phyloP scores from a whole-genome alignment of 2,888 invertebrate genomes.

The Phalangium opilio region DNA sequence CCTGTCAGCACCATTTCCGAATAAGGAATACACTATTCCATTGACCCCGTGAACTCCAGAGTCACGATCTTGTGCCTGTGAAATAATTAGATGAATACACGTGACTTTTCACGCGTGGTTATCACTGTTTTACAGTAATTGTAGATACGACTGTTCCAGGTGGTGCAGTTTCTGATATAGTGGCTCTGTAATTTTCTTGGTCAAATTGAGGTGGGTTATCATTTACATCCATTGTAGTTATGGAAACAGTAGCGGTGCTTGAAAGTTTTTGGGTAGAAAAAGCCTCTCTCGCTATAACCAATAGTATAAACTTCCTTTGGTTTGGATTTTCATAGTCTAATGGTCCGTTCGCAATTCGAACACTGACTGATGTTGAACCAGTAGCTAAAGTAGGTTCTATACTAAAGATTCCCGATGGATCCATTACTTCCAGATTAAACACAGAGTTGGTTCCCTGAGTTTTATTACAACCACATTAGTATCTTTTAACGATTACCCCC shows the following conservation, averaged over 20 bases:
- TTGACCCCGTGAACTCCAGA: constrained; percentile 64
- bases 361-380: constrained; percentile 64
- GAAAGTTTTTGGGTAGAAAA: constrained; percentile 57
- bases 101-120: too few species aligned
- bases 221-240: constrained; percentile 56
- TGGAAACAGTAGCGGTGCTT: constrained; percentile 67
- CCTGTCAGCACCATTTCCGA: constrained; percentile 65
- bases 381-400: constrained; percentile 64
- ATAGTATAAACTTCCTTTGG: constrained; percentile 72
- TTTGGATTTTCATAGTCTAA: constrained; percentile 83
- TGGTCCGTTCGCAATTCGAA: constrained; percentile 59
- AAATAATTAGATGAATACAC: constrained; percentile 7
- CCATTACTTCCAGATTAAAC: constrained; percentile 59
- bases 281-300: constrained; percentile 65
- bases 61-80: constrained; percentile 62
- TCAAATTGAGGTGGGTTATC: constrained; percentile 50
- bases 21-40: constrained; percentile 66
- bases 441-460: constrained; percentile 64
- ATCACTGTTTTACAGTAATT: constrained; percentile 38
- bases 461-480: not conserved
- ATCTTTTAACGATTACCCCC: not conserved
- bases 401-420: constrained; percentile 60
- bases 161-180: constrained; percentile 51
- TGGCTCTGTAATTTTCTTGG: constrained; percentile 34
- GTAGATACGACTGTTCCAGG: constrained; percentile 53